Base-by-base conservation (phyloP, 2,113 vertebrate species). In the Hirundichthys speculiger region DNA sequence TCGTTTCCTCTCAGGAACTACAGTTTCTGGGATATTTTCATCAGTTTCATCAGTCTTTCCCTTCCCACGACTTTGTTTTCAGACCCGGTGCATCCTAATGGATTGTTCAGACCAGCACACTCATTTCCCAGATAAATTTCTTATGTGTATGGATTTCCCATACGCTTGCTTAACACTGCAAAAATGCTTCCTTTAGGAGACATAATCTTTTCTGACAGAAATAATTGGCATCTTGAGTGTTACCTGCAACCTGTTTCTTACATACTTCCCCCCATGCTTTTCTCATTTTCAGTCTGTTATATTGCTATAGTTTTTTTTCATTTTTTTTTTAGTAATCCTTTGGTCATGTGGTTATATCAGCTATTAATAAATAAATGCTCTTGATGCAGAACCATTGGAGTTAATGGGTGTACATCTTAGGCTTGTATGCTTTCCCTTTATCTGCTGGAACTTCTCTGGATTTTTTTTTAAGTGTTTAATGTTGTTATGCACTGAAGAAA, bases 101-200 rank as follows among this genome's bases (percentile, higher is more conserved):
- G 58, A 78, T 85, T 87, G 79, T 87, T 89, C 68, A 66, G 53
- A 47, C 25, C 16, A 15, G 18, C 55, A 67, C 47, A 56, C 68
- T 64, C 43, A 64, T 63, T 84, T 88, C 73, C 83, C 55, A 43
- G 15, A 48, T 72, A 24, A 12, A 38, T 72, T 22, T 52, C 34
- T 70, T 24, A 69, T 19, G 42, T 62, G 83, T 68, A 74, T 71
- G 41, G 42, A 34, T 82, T 80, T 48, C 53, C 72, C 50, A 62
- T 69, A 45, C 13, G 14, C 10, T 47, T 9, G 19, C 24, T 25
- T 34, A 53, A 69, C 69, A 49, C 27, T 40, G 9, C 21, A 67
- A 51, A 38, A 1, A 70, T 48, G 12, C 58, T 30, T 77, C 69
- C 70, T 69, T 46, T 18, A 22, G 86, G 47, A 68, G 50, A 25